Evolutionary conservation across 2,113 vertebrate species (phyloP), one percentile per base, ranked within the genome.

Genomic region (Channa argus): DNA sequence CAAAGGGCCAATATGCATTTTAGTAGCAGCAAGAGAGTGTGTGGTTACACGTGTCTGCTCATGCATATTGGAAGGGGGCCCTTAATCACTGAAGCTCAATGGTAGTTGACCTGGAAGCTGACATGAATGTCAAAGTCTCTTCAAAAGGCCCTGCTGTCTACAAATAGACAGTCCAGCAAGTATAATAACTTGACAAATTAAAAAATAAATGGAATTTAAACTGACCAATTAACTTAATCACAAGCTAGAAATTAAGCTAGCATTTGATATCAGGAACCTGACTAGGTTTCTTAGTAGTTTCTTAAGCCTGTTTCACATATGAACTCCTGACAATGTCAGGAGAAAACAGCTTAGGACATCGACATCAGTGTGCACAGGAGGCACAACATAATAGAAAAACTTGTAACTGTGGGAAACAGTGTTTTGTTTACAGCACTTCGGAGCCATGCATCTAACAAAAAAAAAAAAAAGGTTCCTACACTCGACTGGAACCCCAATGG

Each of bases 61-160:
- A 79, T 78, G 83, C 83, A 89, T 86, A 83, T 86, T 87, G 76
- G 90, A 83, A 50, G 68, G 84, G 82, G 88, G 80, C 82, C 91
- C 87, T 90, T 90, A 91, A 91, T 93, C 87, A 91, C 73, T 65
- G 64, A 49, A 74, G 84, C 92, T 92, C 76, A 87, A 89, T 92
- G 89, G 85, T 89, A 81, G 67, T 89, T 94, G 92, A 94, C 93
- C 93, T 92, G 91, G 90, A 93, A 94, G 89, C 84, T 90, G 89
- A 91, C 77, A 79, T 76, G 85, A 87, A 92, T 89, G 86, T 92
- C 89, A 88, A 85, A 92, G 86, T 88, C 85, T 77, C 63, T 84
- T 84, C 69, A 73, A 89, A 89, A 85, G 83, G 74, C 84, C 86
- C 86, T 83, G 86, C 85, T 91, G 86, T 88, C 78, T 87, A 76